Evolutionary conservation across 2,888 invertebrate genomes (phyloP).

Genomic region (Lamproptera curius): DNA sequence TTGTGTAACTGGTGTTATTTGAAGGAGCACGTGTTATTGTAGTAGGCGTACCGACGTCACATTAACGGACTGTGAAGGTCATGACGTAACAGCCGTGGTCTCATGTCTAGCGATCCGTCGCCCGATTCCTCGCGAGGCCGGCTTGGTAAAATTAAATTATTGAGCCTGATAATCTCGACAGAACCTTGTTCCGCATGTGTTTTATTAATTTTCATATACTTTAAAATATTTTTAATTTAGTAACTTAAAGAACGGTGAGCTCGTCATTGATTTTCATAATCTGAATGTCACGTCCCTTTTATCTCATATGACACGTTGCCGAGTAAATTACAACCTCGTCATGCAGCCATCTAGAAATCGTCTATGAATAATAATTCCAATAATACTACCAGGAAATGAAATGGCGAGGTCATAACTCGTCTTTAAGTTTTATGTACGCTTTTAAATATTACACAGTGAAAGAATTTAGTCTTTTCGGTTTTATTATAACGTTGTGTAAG

Average conservation of each 20-base stretch:
- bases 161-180: constrained; percentile 3
- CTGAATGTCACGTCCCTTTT: too few relatives aligned
- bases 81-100: constrained; percentile 60
- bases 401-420: constrained; percentile 8
- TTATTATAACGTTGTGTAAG: too few relatives aligned
- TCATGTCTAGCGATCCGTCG: constrained; percentile 62
- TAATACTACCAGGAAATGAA: constrained; percentile 6
- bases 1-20: constrained; percentile 27
- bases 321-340: too few relatives aligned
- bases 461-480: too few relatives aligned
- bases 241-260: too few relatives aligned
- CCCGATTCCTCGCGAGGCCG: constrained; percentile 60
- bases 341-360: neutral
- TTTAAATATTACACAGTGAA: too few relatives aligned
- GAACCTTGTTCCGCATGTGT: neutral
- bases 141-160: constrained; percentile 23
- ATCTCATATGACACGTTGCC: too few relatives aligned
- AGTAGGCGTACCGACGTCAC: constrained; percentile 66
- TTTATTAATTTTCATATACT: too few relatives aligned
- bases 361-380: neutral
- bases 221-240: too few relatives aligned
- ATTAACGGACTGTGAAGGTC: constrained; percentile 61
- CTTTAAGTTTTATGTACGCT: too few relatives aligned
- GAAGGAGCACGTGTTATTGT: constrained; percentile 55
- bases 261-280: too few relatives aligned